Evolutionary conservation across 2,797 vertebrate genomes (phyloP).

Genomic region (Peromyscus aztecus): DNA sequence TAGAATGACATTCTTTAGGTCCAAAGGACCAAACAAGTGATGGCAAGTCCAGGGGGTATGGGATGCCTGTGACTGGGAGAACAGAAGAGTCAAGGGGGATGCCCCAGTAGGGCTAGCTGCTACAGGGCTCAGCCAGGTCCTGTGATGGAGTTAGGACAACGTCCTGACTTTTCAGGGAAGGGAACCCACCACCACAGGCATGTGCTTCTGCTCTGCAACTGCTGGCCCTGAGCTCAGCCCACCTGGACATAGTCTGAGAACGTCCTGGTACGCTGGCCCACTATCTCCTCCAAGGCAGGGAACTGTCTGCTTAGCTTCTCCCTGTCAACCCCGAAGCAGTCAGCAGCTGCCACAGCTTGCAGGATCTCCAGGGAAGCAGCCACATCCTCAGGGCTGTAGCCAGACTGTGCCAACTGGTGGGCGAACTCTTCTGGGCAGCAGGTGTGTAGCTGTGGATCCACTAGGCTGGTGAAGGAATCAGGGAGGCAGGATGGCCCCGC

Average conservation of each 20-base stretch:
- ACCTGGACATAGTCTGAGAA: slow-evolving; percentile 93
- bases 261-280: slow-evolving; percentile 84
- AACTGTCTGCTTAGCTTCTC: slow-evolving; percentile 87
- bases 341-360: slow-evolving; percentile 85
- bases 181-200: not conserved
- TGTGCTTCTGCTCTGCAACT: not conserved
- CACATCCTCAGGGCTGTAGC: slow-evolving; percentile 89
- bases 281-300: slow-evolving; percentile 84
- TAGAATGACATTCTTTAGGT: not conserved
- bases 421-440: slow-evolving; percentile 79
- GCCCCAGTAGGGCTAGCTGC: not conserved
- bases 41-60: accelerated
- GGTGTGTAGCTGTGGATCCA: slow-evolving; percentile 78
- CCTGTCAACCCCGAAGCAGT: slow-evolving; percentile 89
- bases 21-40: not conserved
- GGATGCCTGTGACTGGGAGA: not conserved
- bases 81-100: not conserved
- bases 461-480: slow-evolving; percentile 86
- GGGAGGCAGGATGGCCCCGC: slow-evolving; percentile 88
- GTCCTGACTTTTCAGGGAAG: not conserved
- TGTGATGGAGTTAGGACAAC: not conserved
- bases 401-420: slow-evolving; percentile 64
- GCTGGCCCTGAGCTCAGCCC: not conserved
- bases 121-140: not conserved
- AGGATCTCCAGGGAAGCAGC: slow-evolving; percentile 87